Conservation (phyloP, 1,140 invertebrate species). For the Matsumurasca onukii region DNA sequence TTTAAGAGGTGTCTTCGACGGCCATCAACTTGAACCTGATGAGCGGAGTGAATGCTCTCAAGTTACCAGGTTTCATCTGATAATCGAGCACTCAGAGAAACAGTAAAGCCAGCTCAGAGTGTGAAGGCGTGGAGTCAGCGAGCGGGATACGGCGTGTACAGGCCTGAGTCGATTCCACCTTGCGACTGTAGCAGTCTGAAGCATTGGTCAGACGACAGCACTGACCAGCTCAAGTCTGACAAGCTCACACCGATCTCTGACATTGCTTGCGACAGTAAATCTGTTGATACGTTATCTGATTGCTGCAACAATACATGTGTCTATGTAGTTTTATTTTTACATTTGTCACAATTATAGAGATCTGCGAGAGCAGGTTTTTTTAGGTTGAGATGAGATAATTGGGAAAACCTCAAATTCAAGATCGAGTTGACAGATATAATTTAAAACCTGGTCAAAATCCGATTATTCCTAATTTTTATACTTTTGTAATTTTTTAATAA, state of each 20-base stretch:
- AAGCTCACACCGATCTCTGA: constrained; percentile 14
- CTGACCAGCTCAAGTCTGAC: constrained; percentile 16
- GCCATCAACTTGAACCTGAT: too few relatives aligned
- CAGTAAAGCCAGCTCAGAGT: constrained; percentile 11
- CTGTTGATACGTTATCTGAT: constrained; percentile 12
- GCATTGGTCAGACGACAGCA: constrained; percentile 18
- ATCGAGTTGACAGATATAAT: neutral
- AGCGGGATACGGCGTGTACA: constrained; percentile 30
- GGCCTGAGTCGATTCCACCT: neutral
- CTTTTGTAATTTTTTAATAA: too few relatives aligned
- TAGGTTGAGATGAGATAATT: too few relatives aligned
- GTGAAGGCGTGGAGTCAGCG: constrained; percentile 23
- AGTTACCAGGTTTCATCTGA: constrained; percentile 28
- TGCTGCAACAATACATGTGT: too few relatives aligned
- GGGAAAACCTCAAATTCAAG: neutral
- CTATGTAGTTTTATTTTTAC: too few relatives aligned
- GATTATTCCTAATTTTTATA: too few relatives aligned
- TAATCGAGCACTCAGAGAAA: neutral
- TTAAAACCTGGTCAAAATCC: too few relatives aligned
- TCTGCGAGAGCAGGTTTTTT: too few relatives aligned
- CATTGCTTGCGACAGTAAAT: constrained; percentile 19
- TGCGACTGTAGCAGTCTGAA: constrained; percentile 20
- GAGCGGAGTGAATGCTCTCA: too few relatives aligned
- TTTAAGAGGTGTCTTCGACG: too few relatives aligned
- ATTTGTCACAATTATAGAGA: neutral